These are phyloP conservation scores for Pseudomyrmex gracilis DNA, from an alignment of 1,140 invertebrate species.

Conservation along the genomic window DNA sequence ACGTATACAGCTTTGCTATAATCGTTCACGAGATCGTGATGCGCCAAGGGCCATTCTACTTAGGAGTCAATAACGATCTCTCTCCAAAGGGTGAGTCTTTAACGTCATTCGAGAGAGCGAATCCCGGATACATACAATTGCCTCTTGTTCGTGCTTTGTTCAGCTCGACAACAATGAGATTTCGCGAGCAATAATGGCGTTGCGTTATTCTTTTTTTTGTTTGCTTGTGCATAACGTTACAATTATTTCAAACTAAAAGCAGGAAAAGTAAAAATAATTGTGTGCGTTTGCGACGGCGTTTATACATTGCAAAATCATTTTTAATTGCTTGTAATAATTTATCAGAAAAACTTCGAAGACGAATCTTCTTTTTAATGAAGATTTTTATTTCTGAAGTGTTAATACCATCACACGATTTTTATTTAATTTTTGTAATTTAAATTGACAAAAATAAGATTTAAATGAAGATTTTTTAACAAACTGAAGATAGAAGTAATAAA, in stretches of 20 bases:
- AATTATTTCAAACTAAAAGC: background rate
- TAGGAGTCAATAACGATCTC: conserved; percentile 88
- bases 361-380: background rate
- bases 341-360: background rate
- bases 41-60: conserved; percentile 94
- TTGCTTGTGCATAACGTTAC: background rate
- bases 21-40: conserved; percentile 97
- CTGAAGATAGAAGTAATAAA: too few relatives aligned
- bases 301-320: background rate
- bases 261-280: background rate
- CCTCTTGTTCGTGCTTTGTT: background rate
- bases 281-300: background rate
- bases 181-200: background rate
- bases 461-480: too few relatives aligned
- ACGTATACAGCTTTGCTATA: conserved; percentile 98
- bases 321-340: background rate
- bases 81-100: conserved; percentile 89
- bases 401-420: too few relatives aligned
- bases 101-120: conserved; percentile 1
- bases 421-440: background rate
- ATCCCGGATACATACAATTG: conserved; percentile 32
- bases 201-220: background rate
- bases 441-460: background rate
- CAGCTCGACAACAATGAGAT: background rate
- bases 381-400: background rate